Evolutionary conservation across 2,797 vertebrate species (phyloP), one percentile per base, ranked within the genome.

Genomic region (Heterohyrax brucei): DNA sequence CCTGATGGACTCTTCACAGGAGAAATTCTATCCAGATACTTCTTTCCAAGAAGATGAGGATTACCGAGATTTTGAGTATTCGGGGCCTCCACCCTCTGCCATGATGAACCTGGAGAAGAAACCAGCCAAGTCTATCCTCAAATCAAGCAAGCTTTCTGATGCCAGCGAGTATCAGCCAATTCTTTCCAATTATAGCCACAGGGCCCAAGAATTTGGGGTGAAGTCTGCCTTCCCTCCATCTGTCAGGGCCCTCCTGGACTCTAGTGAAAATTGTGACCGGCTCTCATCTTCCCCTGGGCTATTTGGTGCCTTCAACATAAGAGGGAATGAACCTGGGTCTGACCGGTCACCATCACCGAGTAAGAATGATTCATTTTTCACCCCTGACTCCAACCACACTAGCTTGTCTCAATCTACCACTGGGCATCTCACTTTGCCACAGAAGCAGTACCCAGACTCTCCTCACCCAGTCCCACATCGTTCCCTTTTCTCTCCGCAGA

Each of bases 31-130:
- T 91, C 98, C 99, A 0, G 98, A 99, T 48, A 98, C 99, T 1
- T 98, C 98, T 91, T 99, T 99, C 92, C 99, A 98, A 19, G 98
- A 99, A 61, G 99, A 99, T 0, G 99, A 99, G 84, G 99, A 99
- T 91, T 99, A 99, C 93, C 98, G 98, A 0, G 98, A 99, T 93
- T 99, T 99, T 0, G 99, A 99, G 9, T 99, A 98, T 94, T 98
- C 98, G 0, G 98, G 98, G 2, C 98, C 98, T 0, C 98, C 98
- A 0, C 98, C 98, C 0, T 98, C 98, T 3, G 98, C 98, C 64
- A 97, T 99, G 98, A 96, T 98, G 18, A 99, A 98, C 96, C 96
- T 99, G 93, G 99, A 98, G 89, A 99, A 98, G 94, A 99, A 99
- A 89, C 98, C 97, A 0, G 91, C 98, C 68, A 99, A 99, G 77